Evolutionary conservation across 1,140 invertebrate genomes (phyloP), one percentile per base, ranked within the genome.

Genomic region (Gonioctena quinquepunctata): DNA sequence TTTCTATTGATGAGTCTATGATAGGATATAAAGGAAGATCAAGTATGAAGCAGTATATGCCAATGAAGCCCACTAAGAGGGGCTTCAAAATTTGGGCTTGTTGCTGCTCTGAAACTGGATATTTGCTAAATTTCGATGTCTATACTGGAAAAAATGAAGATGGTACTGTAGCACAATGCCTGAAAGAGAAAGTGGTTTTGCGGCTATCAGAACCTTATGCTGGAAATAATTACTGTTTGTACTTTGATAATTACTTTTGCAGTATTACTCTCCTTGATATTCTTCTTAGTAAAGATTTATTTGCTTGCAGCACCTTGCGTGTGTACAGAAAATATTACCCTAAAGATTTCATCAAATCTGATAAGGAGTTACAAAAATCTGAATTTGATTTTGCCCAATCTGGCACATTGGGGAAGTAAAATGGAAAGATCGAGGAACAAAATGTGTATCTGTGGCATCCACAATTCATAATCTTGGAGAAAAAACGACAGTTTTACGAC

Each of bases 1-100:
- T 60, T 26, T 25, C 8, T 11, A 13, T 0, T 13, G 25, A 60
- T 1, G 25, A 25, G 25, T 60, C 50, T 16, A 54, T 22, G 19
- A 54, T 22, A 54, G 21, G 71, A 63, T 80, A 76, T 69, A 78
- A 80, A 52, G 76, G 75, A 4, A 66, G 77, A 60, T 74, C 69
- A 23, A 52, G 52, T 11, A 27, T 78, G 50, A 79, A 80, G 33
- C 77, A 82, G 56, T 82, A 81, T 66, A 57, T 78, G 27, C 78
- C 79, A 33, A 22, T 80, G 42, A 82, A 82, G 61, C 76, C 77
- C 7, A 77, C 76, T 21, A 80, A 83, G 73, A 50, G 73, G 50
- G 81, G 80, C 18, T 79, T 83, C 50, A 81, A 82, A 76, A 70
- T 80, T 21, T 81, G 79, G 79, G 25, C 68, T 48, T 16, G 76